phyloP scores from a whole-genome alignment of 1,140 invertebrate genomes.

The Diuraphis noxia region DNA sequence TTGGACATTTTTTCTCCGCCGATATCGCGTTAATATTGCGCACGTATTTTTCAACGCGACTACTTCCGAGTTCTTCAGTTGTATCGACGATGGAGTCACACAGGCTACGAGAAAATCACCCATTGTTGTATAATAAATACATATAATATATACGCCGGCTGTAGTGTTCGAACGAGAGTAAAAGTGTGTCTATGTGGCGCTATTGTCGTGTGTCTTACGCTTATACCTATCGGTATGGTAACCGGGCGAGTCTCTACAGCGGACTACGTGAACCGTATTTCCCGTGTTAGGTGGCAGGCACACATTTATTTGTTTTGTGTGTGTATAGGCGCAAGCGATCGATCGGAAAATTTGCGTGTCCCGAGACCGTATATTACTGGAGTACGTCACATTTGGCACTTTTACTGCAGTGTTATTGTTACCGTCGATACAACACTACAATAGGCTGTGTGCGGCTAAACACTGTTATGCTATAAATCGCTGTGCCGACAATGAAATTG shows the following conservation, averaged over 20 bases:
- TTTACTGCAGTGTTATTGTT: not conserved
- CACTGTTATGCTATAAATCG: not conserved
- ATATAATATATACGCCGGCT: too few species aligned
- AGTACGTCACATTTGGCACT: not conserved
- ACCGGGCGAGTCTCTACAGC: not conserved
- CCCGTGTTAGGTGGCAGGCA: not conserved
- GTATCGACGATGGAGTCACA: not conserved
- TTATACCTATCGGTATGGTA: not conserved
- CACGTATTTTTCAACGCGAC: too few species aligned
- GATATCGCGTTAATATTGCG: too few species aligned
- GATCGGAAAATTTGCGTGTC: conserved; percentile 33
- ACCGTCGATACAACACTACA: not conserved
- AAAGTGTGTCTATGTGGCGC: not conserved
- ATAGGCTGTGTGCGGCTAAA: not conserved
- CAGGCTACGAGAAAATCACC: not conserved
- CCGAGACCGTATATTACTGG: not conserved
- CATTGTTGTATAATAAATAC: not conserved
- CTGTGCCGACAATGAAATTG: not conserved
- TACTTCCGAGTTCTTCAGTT: not conserved
- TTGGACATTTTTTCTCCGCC: too few species aligned
- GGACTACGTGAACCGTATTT: not conserved
- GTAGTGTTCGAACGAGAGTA: not conserved
- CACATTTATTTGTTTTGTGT: not conserved
- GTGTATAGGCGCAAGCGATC: not conserved
- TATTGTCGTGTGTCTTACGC: not conserved